These are phyloP conservation scores for Tautogolabrus adspersus DNA, from an alignment of 2,113 vertebrate genomes.

Conservation along the genomic window DNA sequence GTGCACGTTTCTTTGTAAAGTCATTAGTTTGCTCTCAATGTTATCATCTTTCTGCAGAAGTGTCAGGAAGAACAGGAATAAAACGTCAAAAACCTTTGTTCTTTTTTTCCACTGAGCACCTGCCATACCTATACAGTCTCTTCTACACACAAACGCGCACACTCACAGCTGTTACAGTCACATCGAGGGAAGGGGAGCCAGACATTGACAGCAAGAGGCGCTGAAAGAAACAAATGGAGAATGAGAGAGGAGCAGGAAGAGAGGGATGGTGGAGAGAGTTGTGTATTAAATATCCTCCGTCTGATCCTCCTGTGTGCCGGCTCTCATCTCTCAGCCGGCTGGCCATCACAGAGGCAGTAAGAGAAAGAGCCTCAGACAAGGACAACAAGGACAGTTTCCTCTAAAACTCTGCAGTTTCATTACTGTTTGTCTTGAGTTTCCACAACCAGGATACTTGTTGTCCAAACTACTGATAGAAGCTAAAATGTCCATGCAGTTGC, in stretches of 20 bases:
- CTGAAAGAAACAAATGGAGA: background rate
- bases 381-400: conserved; percentile 63
- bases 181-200: conserved; percentile 34
- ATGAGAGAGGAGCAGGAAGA: conserved; percentile 5
- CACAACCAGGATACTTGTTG: conserved; percentile 28
- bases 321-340: conserved; percentile 62
- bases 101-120: conserved; percentile 49
- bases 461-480: background rate
- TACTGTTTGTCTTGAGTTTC: conserved; percentile 50
- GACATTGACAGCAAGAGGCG: background rate
- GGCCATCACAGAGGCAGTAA: conserved; percentile 47
- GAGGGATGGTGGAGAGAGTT: conserved; percentile 28
- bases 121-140: conserved; percentile 38
- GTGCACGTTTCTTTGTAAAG: conserved; percentile 12
- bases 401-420: conserved; percentile 38
- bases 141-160: background rate
- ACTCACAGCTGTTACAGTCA: conserved; percentile 26
- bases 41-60: conserved; percentile 63
- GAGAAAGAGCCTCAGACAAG: conserved; percentile 56
- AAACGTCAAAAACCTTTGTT: conserved; percentile 36
- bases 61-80: conserved; percentile 23
- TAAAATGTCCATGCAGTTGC: background rate
- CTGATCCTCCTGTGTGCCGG: conserved; percentile 55
- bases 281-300: conserved; percentile 67
- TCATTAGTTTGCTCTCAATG: conserved; percentile 47